Base-by-base conservation (phyloP, 2,888 invertebrate species). In the Tachina grossa region DNA sequence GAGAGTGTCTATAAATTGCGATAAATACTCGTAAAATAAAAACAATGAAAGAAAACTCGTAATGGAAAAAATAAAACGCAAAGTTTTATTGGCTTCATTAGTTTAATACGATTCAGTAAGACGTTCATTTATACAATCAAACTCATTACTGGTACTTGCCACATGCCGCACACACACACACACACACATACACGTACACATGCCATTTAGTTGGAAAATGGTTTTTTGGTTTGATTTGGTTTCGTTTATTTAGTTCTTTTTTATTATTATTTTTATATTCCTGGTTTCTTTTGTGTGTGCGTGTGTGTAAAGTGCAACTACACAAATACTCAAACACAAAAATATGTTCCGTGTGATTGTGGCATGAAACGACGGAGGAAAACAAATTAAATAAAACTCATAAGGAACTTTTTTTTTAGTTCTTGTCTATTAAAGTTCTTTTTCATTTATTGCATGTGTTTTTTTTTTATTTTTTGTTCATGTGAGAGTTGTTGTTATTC, bases 21-120 rank as follows among this genome's bases (percentile, higher is more conserved):
- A 47, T 53, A 75, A 55, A 69, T 68, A 31, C 31, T 31, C 31
- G 31, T 31, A 45, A 61, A 75, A 77, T 66, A 13, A 66, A 80
- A 55, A 69, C 4, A 83, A 72, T 16, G 51, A 59, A 59, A 11
- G 1, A 14, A 13, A 75, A 68, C 5, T 2, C 11, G 41, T 39
- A 61, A 61, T 69, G 45, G 43, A 43, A 49, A 69, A 76, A 68
- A 79, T 71, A 80, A 85, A 83, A 72, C 72, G 71, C 76, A 82
- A 85, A 85, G 76, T 80, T 85, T 85, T 85, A 85, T 85, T 85
- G 76, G 85, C 83, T 85, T 85, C 85, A 85, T 85, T 85, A 85
- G 79, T 76, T 85, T 80, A 85, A 85, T 85, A 83, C 83, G 79
- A 76, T 85, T 79, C 76, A 49, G 69, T 76, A 66, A 51, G 72